Base-by-base conservation (phyloP, 2,797 vertebrate species). In the Crypturellus tataupa region DNA sequence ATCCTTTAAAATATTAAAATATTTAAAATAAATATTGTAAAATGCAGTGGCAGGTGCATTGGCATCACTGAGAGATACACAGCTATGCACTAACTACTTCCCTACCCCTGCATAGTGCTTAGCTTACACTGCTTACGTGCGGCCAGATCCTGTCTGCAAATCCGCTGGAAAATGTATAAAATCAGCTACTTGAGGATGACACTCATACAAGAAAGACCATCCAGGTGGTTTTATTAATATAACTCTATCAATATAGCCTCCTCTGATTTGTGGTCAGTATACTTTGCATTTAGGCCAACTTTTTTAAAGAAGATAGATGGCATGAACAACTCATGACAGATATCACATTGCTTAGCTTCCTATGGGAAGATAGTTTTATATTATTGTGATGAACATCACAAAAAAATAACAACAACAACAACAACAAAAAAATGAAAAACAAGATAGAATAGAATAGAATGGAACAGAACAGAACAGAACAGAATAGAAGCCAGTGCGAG, bases 381-480 rank as follows among this genome's bases (percentile, higher is more conserved):
- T 12, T 59, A 35, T 77, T 76, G 44, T 80, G 46, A 44, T 80
- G 76, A 82, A 21, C 33, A 37, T 21, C 24, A 35, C 0, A 58
- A 24, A 2, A 65, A 49, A 47, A 23, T 19, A 46, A 46, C 44
- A 46, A 46, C 18, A 46, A 46, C 16, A 47, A 47, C 5, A 47
- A 46, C 19, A 46, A 46, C 37, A 42, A 46, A 46, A 46, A 20
- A 17, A 17, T 8, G 20, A 9, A 42, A 46, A 46, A 19, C 44
- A 46, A 46, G 44, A 44, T 5, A 25, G 29, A 21, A 10, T 7
- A 9, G 33, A 8, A 7, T 1, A 29, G 19, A 51, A 51, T 9
- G 42, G 21, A 51, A 18, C 1, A 55, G 23, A 31, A 5, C 0
- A 62, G 17, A 29, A n/a, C 1, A 35, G 71, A 33, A n/a, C 1